phyloP scores from a whole-genome alignment of 1,140 invertebrate genomes.

The Odontomachus brunneus region DNA sequence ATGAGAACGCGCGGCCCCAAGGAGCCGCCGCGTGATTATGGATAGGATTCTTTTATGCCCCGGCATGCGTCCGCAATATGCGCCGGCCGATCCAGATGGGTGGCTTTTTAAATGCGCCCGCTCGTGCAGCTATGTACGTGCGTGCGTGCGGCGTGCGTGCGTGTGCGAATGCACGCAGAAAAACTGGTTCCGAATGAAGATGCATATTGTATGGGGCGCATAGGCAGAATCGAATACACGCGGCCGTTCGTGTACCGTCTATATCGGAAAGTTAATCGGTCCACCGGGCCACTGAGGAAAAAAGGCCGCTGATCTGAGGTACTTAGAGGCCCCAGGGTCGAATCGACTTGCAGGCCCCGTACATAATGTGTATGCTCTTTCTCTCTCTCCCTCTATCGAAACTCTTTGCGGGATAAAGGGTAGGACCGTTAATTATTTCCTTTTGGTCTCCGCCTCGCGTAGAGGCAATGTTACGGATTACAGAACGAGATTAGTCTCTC shows the following conservation, averaged over 20 bases:
- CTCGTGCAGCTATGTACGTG: too few species aligned
- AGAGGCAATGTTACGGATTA: neutral
- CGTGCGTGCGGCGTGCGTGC: neutral
- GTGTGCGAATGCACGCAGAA: constrained; percentile 25
- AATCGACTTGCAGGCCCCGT: neutral
- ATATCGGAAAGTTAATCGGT: constrained; percentile 41
- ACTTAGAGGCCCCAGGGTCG: neutral
- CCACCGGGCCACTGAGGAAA: neutral
- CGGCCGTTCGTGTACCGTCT: constrained; percentile 8
- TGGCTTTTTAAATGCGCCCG: constrained; percentile 54
- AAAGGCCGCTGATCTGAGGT: neutral
- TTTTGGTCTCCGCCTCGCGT: neutral
- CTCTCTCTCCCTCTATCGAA: neutral
- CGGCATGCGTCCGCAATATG: constrained; percentile 35
- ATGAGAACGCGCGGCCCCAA: constrained; percentile 15
- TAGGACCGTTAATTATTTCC: neutral
- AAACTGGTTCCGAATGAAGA: constrained; percentile 60
- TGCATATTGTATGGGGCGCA: constrained; percentile 56
- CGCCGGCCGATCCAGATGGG: constrained; percentile 40
- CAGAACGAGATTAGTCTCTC: neutral
- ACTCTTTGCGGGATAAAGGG: neutral
- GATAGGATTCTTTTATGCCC: constrained; percentile 54
- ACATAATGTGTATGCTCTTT: neutral
- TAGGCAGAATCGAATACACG: constrained; percentile 26
- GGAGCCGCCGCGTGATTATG: constrained; percentile 41